Evolutionary conservation across 2,797 vertebrate genomes (phyloP).

Genomic region (Eulemur albifrons): DNA sequence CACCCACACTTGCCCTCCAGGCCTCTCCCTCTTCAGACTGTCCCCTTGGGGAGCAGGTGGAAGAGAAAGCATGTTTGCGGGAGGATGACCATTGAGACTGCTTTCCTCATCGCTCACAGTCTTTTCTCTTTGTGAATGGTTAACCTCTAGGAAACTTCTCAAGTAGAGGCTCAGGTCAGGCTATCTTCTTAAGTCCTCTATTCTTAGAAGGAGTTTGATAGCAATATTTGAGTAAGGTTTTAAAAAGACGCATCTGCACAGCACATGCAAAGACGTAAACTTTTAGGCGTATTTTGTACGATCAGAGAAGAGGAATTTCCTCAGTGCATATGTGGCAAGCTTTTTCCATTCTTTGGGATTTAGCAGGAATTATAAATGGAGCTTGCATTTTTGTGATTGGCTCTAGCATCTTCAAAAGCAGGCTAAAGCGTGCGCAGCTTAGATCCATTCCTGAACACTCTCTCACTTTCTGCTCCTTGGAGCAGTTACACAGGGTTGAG

Average conservation of each 20-base stretch:
- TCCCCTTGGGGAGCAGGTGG: background rate
- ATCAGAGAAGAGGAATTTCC: background rate
- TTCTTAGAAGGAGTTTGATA: background rate
- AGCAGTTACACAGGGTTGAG: background rate
- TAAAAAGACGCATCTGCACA: background rate
- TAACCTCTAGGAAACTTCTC: background rate
- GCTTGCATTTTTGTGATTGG: background rate
- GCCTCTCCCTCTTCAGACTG: background rate
- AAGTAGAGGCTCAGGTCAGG: background rate
- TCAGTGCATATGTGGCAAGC: background rate
- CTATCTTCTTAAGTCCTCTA: background rate
- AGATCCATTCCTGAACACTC: background rate
- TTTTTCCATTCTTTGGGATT: constrained; percentile 5
- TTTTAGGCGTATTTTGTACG: background rate
- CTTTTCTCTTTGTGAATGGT: background rate
- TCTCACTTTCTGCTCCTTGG: background rate
- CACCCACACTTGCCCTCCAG: background rate
- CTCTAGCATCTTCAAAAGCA: background rate
- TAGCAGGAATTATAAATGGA: background rate
- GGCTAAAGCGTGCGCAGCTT: background rate
- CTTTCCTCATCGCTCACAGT: background rate
- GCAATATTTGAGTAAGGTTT: background rate
- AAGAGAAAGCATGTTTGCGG: background rate
- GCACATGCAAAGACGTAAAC: background rate
- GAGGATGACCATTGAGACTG: background rate